A percentile compares a stretch with the other conserved stretches of the same genome.
phyloP scores from a whole-genome alignment of 1,140 invertebrate species.

The Drosophila tsacasi region DNA sequence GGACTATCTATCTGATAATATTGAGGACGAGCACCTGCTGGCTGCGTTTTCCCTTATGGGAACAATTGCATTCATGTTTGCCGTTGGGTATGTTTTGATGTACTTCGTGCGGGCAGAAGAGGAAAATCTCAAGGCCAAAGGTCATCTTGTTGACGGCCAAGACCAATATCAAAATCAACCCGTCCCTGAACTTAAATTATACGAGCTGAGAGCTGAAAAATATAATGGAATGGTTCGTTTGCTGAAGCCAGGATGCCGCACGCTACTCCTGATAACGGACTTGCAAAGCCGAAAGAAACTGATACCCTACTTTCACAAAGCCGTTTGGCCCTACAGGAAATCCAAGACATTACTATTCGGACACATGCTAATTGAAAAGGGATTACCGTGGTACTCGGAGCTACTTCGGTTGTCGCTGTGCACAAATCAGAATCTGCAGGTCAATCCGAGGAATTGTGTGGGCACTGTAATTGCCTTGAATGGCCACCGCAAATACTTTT shows the following conservation, averaged over 20 bases:
- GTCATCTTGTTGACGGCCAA: slow-evolving; percentile 81
- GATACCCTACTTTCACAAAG: slow-evolving; percentile 95
- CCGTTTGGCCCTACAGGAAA: slow-evolving; percentile 98
- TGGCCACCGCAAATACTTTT: slow-evolving; percentile 98
- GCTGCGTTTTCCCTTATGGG: slow-evolving; percentile 93
- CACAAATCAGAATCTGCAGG: slow-evolving; percentile 92
- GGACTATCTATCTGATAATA: slow-evolving; percentile 90
- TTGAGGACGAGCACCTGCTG: slow-evolving; percentile 93
- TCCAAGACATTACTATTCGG: slow-evolving; percentile 97
- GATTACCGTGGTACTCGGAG: slow-evolving; percentile 96
- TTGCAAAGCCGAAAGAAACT: slow-evolving; percentile 94
- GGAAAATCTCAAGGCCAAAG: slow-evolving; percentile 89
- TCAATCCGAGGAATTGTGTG: slow-evolving; percentile 98
- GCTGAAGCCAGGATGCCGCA: slow-evolving; percentile 97
- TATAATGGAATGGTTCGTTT: slow-evolving; percentile 97
- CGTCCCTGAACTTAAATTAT: slow-evolving; percentile 90
- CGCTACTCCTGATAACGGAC: slow-evolving; percentile 96
- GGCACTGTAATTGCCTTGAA: slow-evolving; percentile 98
- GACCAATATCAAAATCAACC: slow-evolving; percentile 53
- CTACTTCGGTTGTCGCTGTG: slow-evolving; percentile 93
- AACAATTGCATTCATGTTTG: slow-evolving; percentile 92
- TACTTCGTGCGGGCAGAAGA: slow-evolving; percentile 94
- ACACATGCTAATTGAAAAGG: slow-evolving; percentile 95
- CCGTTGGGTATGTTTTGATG: slow-evolving; percentile 94
- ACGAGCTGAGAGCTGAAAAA: slow-evolving; percentile 97